Percentiles rank a stretch among this genome's conserved stretches.
Evolutionary conservation across 2,797 vertebrate genomes (phyloP).

Genomic region (Anguilla obscura): DNA sequence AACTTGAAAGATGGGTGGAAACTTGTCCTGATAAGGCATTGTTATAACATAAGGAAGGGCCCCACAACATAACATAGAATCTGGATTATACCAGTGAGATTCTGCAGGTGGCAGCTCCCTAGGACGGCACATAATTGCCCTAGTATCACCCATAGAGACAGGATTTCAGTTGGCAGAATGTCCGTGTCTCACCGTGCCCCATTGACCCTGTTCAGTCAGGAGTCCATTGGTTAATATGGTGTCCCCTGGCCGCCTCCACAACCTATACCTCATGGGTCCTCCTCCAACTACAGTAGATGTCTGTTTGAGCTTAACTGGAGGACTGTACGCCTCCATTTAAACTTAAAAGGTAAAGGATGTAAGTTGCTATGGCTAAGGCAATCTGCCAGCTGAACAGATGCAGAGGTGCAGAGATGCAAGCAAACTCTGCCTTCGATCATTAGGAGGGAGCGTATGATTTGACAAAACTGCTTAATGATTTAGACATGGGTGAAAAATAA

Average conservation of each 20-base stretch:
- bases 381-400: not conserved
- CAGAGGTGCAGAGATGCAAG: not conserved
- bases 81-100: not conserved
- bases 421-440: slow-evolving; percentile 66
- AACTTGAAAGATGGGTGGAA: not conserved
- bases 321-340: not conserved
- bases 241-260: not conserved
- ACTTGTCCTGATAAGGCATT: not conserved
- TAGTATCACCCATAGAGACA: not conserved
- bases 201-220: not conserved
- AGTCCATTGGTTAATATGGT: not conserved
- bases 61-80: not conserved
- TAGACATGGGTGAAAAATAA: slow-evolving; percentile 58
- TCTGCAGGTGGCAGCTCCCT: no score
- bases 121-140: not conserved
- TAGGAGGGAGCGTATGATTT: slow-evolving; percentile 58
- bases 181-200: not conserved
- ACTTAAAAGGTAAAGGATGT: not conserved
- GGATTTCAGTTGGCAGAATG: not conserved
- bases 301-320: no score
- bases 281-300: not conserved
- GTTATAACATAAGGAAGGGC: not conserved
- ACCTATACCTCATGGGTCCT: not conserved
- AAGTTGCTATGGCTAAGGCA: not conserved
- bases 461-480: slow-evolving; percentile 68